phyloP scores from a whole-genome alignment of 2,113 vertebrate genomes.

The Nerophis ophidion region DNA sequence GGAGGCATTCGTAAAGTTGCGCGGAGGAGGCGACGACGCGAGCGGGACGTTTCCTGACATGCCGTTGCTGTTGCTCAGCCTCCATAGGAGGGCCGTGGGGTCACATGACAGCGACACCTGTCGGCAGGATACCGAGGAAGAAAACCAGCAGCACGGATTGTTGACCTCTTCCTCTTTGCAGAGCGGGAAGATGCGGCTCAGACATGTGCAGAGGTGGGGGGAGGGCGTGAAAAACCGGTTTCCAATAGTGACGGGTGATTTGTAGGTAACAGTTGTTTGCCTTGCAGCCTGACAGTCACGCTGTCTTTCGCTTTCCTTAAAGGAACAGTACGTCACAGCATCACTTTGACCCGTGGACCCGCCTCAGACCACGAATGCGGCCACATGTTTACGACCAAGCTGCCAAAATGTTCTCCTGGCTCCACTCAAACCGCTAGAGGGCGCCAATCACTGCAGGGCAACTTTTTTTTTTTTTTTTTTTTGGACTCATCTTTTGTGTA shows the following conservation, averaged over 20 bases:
- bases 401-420: neutral
- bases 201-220: slow-evolving; percentile 19
- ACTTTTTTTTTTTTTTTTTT: neutral
- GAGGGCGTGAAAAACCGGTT: slow-evolving; percentile 65
- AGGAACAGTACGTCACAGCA: neutral
- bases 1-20: slow-evolving; percentile 4
- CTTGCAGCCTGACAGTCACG: slow-evolving; percentile 34
- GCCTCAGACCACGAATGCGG: neutral
- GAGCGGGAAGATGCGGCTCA: slow-evolving; percentile 1
- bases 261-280: slow-evolving; percentile 68
- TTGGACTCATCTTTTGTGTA: neutral
- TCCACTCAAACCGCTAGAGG: too few species aligned
- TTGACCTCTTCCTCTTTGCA: slow-evolving; percentile 8
- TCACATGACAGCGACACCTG: slow-evolving; percentile 76
- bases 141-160: slow-evolving; percentile 35
- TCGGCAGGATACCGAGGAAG: slow-evolving; percentile 51
- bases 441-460: neutral
- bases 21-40: neutral
- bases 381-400: neutral
- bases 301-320: neutral
- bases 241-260: slow-evolving; percentile 65
- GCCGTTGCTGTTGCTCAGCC: slow-evolving; percentile 47
- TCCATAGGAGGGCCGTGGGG: slow-evolving; percentile 46
- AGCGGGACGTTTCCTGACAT: slow-evolving; percentile 28
- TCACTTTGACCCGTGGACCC: neutral